Evolutionary conservation across 2,797 vertebrate species (phyloP), one percentile per base, ranked within the genome.

Genomic region (Gobionotothen gibberifrons): DNA sequence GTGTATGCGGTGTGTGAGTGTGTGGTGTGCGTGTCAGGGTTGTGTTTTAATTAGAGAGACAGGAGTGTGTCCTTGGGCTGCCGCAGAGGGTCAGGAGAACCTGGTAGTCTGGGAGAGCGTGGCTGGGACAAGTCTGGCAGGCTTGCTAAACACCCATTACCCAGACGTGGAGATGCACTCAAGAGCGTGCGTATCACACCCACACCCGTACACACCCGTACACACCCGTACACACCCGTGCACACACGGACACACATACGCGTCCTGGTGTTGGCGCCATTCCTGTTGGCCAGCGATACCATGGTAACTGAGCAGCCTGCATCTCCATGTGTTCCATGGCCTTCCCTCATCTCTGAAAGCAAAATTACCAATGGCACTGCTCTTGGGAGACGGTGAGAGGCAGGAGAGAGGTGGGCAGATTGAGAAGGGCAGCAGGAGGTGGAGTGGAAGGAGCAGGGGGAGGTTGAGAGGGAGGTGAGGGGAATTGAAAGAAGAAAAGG

Each of bases 11-110:
- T 42, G 85, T 46, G 51, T 32, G 71, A 42, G 83, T 73, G 76
- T 69, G 81, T 19, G 75, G 55, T 83, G 74, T 87, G 85, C 75
- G 83, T 85, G 90, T 79, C 82, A 78, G 79, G 84, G 82, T 90
- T 92, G 93, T 91, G 92, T 94, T 95, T 93, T 94, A 94, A 94
- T 94, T 94, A 95, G 93, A 87, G 85, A 87, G 90, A 93, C 90
- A 89, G 86, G 81, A 89, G 87, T 84, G 88, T 93, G 93, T 94
- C 93, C 93, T 94, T 94, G 90, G 89, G 91, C 88, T 87, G 86
- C 89, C 72, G 86, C 89, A 84, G 87, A 91, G 90, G 93, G 92
- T 93, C 90, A 92, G 87, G 83, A 81, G 89, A 87, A 90, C 87
- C 88, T 88, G 89, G 85, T 89, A 89, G 84, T 85, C 89, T 86